Evolutionary conservation across 1,140 invertebrate genomes (phyloP).

Genomic region (Eriocheir sinensis): DNA sequence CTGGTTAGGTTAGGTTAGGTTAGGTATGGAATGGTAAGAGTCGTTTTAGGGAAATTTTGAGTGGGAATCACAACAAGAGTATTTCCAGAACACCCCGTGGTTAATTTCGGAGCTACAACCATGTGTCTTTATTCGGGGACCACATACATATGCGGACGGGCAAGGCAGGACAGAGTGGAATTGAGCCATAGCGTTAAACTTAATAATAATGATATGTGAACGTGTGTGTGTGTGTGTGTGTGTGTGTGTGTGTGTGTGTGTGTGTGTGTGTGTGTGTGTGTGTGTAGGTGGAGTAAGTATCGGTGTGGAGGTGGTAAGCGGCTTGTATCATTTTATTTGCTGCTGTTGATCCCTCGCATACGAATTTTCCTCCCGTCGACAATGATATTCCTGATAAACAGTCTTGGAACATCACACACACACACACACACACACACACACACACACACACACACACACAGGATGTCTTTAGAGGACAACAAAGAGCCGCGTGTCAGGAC

Average conservation of each 20-base stretch:
- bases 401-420: constrained; percentile 12
- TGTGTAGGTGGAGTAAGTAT: too few species aligned
- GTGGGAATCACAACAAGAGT: too few species aligned
- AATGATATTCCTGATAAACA: background rate
- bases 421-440: constrained; percentile 14
- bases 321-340: background rate
- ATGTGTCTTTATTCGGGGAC: too few species aligned
- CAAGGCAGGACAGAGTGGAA: too few species aligned
- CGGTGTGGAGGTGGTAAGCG: background rate
- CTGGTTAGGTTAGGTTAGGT: too few species aligned
- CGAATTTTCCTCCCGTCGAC: background rate
- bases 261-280: constrained; percentile 14
- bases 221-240: background rate
- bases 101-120: too few species aligned
- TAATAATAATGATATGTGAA: too few species aligned
- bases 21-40: too few species aligned
- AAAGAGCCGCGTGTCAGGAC: background rate
- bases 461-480: background rate
- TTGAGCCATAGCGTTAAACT: too few species aligned
- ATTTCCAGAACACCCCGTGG: too few species aligned
- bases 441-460: background rate
- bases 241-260: constrained; percentile 14
- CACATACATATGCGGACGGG: too few species aligned
- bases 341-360: background rate
- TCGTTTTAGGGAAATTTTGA: too few species aligned